Base-by-base conservation (phyloP, 1,140 invertebrate species). In the Dysdera silvatica region DNA sequence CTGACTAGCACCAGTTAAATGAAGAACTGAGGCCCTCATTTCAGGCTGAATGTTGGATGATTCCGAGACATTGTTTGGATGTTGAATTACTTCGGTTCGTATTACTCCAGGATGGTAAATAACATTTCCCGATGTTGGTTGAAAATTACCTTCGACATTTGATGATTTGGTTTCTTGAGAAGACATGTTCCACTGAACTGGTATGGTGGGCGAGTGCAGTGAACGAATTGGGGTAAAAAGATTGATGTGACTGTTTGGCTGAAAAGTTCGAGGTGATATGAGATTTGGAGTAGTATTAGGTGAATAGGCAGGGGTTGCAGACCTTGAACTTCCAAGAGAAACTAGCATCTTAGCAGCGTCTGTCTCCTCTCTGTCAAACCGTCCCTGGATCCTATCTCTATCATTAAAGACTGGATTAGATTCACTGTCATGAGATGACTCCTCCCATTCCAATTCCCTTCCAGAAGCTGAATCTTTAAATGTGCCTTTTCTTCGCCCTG, bases 281-380 rank as follows among this genome's bases (percentile, higher is more conserved):
- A 61, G 60, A 40, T 63, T 58, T 4, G 66, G 60, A 31, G 65
- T 67, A 29, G 67, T 54, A 84, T 86, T 69, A 23, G 87, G 89
- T 41, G 87, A 88, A 74, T 87, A 90, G 31, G 87, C 87, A 61
- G 90, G 89, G 40, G 89, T 91, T 59, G 87, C 87, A 55, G 91
- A 91, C 61, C 90, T 47, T 5, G 92, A 95, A 75, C 89, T 92
- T 70, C 91, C 89, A 56, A 96, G 79, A 12, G 91, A 95, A 58
- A 96, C 91, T 49, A 97, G 80, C 88, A 96, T 93, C 77, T 93
- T 95, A 35, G 93, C 95, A 61, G 91, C 94, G 80, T 98, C 93
- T 7, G 89, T 95, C 80, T 95, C 93, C 73, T 95, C 92, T 70
- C 88, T 86, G 77, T 93, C 89, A 78, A 89, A 91, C 59, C 86